A percentile compares a stretch with the other conserved stretches of the same genome.
These are phyloP conservation scores for Elaphurus davidianus DNA, from an alignment of 2,113 vertebrate genomes.

Conservation along the genomic window DNA sequence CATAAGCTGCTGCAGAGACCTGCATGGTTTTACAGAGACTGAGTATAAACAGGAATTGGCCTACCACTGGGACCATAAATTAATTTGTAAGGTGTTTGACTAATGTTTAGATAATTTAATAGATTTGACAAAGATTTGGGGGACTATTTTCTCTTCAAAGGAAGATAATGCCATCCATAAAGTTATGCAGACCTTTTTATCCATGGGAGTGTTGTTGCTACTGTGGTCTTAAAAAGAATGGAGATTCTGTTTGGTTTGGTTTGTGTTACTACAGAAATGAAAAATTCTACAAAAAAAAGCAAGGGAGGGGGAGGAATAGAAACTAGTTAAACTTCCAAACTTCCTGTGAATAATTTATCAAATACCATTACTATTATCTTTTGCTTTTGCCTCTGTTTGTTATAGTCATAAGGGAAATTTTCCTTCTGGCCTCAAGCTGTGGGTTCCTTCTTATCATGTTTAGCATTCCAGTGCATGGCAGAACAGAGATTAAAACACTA, in stretches of 20 bases:
- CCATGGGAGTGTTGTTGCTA: neutral
- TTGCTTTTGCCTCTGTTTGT: conserved; percentile 54
- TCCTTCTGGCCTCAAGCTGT: conserved; percentile 76
- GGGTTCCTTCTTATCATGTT: conserved; percentile 72
- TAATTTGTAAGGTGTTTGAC: conserved; percentile 31
- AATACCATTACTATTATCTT: conserved; percentile 53
- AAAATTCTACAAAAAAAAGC: neutral
- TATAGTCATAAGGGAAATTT: conserved; percentile 49
- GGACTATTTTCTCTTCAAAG: conserved; percentile 57
- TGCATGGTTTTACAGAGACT: neutral
- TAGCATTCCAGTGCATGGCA: conserved; percentile 66
- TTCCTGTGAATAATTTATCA: conserved; percentile 61
- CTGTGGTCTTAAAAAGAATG: neutral
- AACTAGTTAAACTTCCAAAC: conserved; percentile 66
- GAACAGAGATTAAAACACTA: conserved; percentile 72
- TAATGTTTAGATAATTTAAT: conserved; percentile 23
- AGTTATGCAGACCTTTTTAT: conserved; percentile 59
- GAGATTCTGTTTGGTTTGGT: neutral
- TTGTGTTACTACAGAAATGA: neutral
- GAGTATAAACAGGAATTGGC: neutral
- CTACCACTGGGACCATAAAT: conserved; percentile 6
- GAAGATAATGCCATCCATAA: conserved; percentile 24
- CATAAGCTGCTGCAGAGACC: neutral
- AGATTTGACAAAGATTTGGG: conserved; percentile 50
- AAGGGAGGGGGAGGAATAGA: neutral